A percentile compares a stretch with the other conserved stretches of the same genome.
Evolutionary conservation across 1,140 invertebrate species (phyloP).

Genomic region (Ganaspis sp.): DNA sequence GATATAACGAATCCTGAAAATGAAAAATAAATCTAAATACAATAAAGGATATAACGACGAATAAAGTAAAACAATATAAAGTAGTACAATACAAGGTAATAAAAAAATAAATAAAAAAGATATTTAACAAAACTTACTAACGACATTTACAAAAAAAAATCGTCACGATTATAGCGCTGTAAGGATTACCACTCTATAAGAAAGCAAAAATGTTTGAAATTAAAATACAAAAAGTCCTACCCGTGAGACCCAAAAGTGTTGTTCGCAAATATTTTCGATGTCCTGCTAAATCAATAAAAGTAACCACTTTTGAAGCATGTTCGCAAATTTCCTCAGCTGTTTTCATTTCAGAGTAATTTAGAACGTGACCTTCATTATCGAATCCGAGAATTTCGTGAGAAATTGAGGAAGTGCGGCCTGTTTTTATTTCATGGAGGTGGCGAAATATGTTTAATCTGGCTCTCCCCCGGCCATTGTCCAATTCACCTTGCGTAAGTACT

Average conservation of each 20-base stretch:
- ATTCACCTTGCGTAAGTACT: conserved; percentile 94
- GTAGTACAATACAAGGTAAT: too few species aligned
- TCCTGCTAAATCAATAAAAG: conserved; percentile 97
- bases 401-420: conserved; percentile 96
- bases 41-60: too few species aligned
- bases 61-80: too few species aligned
- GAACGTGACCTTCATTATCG: conserved; percentile 81
- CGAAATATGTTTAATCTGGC: conserved; percentile 96
- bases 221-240: conserved; percentile 48
- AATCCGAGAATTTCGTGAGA: conserved; percentile 98
- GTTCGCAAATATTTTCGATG: conserved; percentile 97
- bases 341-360: conserved; percentile 92
- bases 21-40: too few species aligned
- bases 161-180: too few species aligned
- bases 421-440: conserved; percentile 97
- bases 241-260: conserved; percentile 93
- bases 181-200: too few species aligned
- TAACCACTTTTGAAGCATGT: conserved; percentile 92
- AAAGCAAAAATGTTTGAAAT: not conserved
- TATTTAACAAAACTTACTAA: too few species aligned
- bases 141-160: too few species aligned
- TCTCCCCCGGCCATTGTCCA: conserved; percentile 96
- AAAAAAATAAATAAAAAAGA: too few species aligned
- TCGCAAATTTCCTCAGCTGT: conserved; percentile 97
- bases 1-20: too few species aligned